Conservation (phyloP, 2,888 invertebrate species). For the Hyposoter didymator region DNA sequence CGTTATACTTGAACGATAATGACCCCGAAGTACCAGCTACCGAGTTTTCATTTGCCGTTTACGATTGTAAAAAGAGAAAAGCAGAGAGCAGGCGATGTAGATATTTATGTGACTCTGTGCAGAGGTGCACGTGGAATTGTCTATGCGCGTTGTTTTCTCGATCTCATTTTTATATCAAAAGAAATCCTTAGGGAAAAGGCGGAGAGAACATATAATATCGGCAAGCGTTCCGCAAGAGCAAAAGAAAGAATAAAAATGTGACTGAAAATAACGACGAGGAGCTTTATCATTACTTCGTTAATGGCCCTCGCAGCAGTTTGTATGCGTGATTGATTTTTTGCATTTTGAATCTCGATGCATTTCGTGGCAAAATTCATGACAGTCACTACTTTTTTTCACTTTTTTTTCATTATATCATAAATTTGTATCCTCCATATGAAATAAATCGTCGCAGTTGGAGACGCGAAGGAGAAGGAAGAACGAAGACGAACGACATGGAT, state of each 20-base stretch:
- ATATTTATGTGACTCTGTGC: neutral
- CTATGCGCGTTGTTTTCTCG: constrained; percentile 27
- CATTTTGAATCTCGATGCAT: neutral
- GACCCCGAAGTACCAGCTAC: constrained; percentile 69
- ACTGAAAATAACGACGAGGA: neutral
- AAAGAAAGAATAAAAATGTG: neutral
- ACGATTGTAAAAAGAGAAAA: constrained; percentile 60
- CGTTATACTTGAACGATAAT: constrained; percentile 70
- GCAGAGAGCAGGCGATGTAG: neutral
- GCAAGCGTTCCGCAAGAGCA: neutral
- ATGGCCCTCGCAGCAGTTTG: neutral
- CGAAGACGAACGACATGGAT: constrained; percentile 48
- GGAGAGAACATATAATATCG: neutral
- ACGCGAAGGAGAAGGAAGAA: constrained; percentile 59
- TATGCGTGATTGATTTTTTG: neutral
- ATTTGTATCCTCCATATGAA: constrained; percentile 1
- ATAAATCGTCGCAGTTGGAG: no score
- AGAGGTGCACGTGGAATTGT: constrained; percentile 17
- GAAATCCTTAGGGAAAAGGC: neutral
- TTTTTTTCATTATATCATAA: neutral
- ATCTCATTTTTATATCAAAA: constrained; percentile 8
- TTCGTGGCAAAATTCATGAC: no score
- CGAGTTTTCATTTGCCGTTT: constrained; percentile 69
- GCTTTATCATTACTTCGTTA: neutral
- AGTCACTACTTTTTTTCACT: neutral